Percentiles rank a stretch among this genome's conserved stretches.
These are phyloP conservation scores for Dascillus cervinus DNA, from an alignment of 2,888 invertebrate genomes.

Conservation along the genomic window DNA sequence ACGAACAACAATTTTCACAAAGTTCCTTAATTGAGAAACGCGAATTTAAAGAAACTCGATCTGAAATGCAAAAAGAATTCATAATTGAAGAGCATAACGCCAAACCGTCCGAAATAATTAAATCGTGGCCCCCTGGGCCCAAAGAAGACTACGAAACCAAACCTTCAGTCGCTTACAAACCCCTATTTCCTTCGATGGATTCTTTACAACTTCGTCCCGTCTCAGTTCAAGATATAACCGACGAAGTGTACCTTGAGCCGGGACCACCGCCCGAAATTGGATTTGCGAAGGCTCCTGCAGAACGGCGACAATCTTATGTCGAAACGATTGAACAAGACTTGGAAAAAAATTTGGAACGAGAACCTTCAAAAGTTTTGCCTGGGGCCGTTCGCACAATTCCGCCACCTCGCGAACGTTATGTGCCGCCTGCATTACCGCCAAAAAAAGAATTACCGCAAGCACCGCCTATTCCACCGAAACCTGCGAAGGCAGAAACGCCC, in stretches of 20 bases:
- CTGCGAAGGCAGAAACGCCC: conserved; percentile 27
- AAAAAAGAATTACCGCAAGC: conserved; percentile 41
- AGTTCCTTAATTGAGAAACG: conserved; percentile 1
- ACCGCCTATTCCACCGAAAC: conserved; percentile 38
- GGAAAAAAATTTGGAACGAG: conserved; percentile 45
- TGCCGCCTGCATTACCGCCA: conserved; percentile 41
- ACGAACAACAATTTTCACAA: conserved; percentile 28
- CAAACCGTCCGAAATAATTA: conserved; percentile 44
- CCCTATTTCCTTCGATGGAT: conserved; percentile 28
- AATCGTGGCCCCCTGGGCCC: conserved; percentile 43
- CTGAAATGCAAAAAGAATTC: conserved; percentile 15
- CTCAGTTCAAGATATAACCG: conserved; percentile 41
- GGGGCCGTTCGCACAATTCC: conserved; percentile 50
- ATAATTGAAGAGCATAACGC: conserved; percentile 37
- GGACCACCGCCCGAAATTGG: conserved; percentile 62
- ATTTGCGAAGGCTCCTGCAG: conserved; percentile 49
- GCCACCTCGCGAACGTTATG: conserved; percentile 34
- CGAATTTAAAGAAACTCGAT: conserved; percentile 2
- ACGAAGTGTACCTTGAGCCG: conserved; percentile 52
- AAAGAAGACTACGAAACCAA: conserved; percentile 36
- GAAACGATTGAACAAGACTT: conserved; percentile 51
- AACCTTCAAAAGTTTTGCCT: conserved; percentile 47
- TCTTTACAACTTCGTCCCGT: conserved; percentile 34
- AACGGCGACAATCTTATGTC: conserved; percentile 48
- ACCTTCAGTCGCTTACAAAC: conserved; percentile 15